These are phyloP conservation scores for Lithophane socia DNA, from an alignment of 2,888 invertebrate species.

Conservation along the genomic window DNA sequence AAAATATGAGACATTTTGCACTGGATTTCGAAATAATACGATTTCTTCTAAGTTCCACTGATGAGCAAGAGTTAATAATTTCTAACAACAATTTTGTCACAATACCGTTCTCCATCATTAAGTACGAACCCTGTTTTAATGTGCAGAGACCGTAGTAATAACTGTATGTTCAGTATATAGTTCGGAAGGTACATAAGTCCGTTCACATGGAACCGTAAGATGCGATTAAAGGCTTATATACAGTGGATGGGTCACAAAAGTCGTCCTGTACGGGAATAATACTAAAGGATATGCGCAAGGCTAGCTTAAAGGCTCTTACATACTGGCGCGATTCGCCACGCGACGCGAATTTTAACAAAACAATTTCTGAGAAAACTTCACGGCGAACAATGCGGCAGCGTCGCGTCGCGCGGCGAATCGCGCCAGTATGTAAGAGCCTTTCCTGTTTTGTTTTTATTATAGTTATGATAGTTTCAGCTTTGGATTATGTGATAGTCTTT, in stretches of 20 bases:
- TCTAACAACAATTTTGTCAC: neutral
- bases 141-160: slow-evolving; percentile 11
- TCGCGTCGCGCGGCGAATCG: no score
- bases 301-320: no score
- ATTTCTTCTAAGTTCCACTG: neutral
- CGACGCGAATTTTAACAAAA: no score
- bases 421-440: no score
- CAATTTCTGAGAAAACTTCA: no score
- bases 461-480: slow-evolving; percentile 15
- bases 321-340: no score
- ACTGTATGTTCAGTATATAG: slow-evolving; percentile 32
- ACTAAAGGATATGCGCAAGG: slow-evolving; percentile 34
- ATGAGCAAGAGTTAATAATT: neutral
- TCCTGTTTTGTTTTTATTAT: slow-evolving; percentile 46
- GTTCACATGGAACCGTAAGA: slow-evolving; percentile 39
- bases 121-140: slow-evolving; percentile 29
- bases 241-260: slow-evolving; percentile 50
- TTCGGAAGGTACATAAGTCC: slow-evolving; percentile 26
- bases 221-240: slow-evolving; percentile 55
- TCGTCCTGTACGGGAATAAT: slow-evolving; percentile 35
- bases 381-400: no score
- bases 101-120: slow-evolving; percentile 2
- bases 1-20: neutral
- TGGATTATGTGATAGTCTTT: neutral
- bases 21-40: neutral